These are phyloP conservation scores for Clusia tigrina DNA, from an alignment of 2,888 invertebrate genomes.

Conservation along the genomic window DNA sequence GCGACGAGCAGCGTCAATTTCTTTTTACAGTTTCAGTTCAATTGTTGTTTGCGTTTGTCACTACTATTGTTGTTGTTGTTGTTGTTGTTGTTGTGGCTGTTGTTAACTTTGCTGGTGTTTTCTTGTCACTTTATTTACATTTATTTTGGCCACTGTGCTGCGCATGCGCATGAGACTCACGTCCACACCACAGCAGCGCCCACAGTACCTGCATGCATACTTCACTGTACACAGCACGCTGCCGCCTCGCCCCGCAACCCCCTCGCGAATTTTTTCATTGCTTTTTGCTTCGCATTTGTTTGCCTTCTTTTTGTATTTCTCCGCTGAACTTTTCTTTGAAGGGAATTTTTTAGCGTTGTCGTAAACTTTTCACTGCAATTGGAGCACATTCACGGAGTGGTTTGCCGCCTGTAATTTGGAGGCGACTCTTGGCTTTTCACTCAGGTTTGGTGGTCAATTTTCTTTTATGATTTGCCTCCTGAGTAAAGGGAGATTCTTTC, in stretches of 20 bases:
- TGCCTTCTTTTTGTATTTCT: neutral
- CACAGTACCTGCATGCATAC: no score
- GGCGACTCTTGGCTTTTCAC: no score
- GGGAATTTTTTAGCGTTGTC: neutral
- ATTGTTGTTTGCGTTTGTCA: constrained; percentile 10
- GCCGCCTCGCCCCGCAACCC: no score
- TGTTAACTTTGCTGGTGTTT: constrained; percentile 11
- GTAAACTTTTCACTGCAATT: neutral
- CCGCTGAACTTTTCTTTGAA: constrained; percentile 1
- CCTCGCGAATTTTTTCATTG: neutral
- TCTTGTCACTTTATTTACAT: no score
- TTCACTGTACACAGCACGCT: no score
- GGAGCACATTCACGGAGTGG: neutral
- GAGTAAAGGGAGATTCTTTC: no score
- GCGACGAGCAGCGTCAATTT: neutral
- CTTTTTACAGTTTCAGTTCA: constrained; percentile 15
- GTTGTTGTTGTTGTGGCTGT: constrained; percentile 6
- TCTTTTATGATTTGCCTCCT: no score
- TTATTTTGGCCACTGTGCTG: no score
- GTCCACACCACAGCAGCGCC: no score
- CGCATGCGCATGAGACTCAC: no score
- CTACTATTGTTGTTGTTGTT: constrained; percentile 26
- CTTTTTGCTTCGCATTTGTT: neutral
- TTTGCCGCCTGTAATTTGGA: neutral
- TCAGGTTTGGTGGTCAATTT: no score